Conservation (phyloP, 1,140 invertebrate genomes). For the Charaxes varanes region DNA sequence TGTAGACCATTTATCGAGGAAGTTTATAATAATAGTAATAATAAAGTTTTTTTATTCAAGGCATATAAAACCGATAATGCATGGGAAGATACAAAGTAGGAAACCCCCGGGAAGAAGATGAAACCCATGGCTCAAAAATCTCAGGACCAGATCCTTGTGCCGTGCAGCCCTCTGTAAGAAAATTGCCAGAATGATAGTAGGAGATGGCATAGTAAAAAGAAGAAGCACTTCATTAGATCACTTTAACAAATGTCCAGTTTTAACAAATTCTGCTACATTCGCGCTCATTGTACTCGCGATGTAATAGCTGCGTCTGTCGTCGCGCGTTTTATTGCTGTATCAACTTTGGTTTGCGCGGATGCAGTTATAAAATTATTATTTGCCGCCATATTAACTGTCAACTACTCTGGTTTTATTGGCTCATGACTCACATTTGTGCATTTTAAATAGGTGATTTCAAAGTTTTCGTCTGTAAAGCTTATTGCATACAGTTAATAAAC, state of each 20-base stretch:
- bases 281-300: conserved; percentile 42
- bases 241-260: neutral
- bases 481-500: too few relatives aligned
- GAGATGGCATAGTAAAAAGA: neutral
- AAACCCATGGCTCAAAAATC: too few relatives aligned
- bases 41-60: too few relatives aligned
- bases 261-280: conserved; percentile 20
- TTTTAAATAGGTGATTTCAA: conserved; percentile 21
- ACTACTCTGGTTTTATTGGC: conserved; percentile 28
- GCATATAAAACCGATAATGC: too few relatives aligned
- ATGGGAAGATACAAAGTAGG: too few relatives aligned
- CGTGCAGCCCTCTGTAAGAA: too few relatives aligned
- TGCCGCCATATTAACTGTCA: conserved; percentile 36
- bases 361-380: conserved; percentile 40
- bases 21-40: too few relatives aligned
- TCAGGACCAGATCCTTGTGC: too few relatives aligned
- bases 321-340: conserved; percentile 65
- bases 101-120: too few relatives aligned
- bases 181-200: too few relatives aligned
- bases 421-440: conserved; percentile 20
- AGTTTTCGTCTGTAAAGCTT: too few relatives aligned
- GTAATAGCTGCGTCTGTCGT: conserved; percentile 54
- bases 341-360: conserved; percentile 48
- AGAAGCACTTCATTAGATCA: neutral
- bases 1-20: too few relatives aligned